These are phyloP conservation scores for Lytechinus pictus DNA, from an alignment of 35 echinoderm and acorn worm genomes.

Conservation along the genomic window DNA sequence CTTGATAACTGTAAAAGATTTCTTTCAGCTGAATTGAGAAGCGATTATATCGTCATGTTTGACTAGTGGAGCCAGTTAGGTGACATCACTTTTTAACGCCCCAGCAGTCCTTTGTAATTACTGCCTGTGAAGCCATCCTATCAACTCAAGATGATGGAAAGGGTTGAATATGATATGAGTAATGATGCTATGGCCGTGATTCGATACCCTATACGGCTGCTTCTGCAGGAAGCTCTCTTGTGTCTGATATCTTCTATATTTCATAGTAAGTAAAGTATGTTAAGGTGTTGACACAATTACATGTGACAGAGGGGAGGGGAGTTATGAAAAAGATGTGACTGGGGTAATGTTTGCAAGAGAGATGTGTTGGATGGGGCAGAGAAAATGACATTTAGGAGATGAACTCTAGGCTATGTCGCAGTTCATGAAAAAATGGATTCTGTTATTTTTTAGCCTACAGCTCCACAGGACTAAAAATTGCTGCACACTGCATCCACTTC, in stretches of 20 bases:
- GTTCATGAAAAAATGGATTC: too few species aligned
- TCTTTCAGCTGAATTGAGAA: neutral
- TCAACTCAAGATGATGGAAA: neutral
- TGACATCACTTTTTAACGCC: neutral
- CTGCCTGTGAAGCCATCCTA: neutral
- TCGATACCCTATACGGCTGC: neutral
- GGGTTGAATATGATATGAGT: too few species aligned
- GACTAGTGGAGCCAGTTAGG: neutral
- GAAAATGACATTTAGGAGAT: neutral
- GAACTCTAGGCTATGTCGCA: too few species aligned
- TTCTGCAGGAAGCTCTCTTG: too few species aligned
- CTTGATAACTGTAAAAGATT: neutral
- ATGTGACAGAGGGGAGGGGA: neutral
- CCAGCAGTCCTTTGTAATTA: neutral
- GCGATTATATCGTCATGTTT: neutral
- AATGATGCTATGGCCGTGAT: neutral
- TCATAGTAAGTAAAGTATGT: neutral
- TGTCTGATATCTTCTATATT: neutral
- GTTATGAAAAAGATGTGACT: neutral
- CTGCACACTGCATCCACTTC: too few species aligned
- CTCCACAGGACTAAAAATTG: too few species aligned
- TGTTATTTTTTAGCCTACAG: too few species aligned
- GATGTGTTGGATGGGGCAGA: neutral
- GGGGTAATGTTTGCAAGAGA: neutral
- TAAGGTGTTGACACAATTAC: neutral